A percentile compares a stretch with the other conserved stretches of the same genome.
These are phyloP conservation scores for Odocoileus hemionus DNA, from an alignment of 2,113 vertebrate species.

Conservation along the genomic window DNA sequence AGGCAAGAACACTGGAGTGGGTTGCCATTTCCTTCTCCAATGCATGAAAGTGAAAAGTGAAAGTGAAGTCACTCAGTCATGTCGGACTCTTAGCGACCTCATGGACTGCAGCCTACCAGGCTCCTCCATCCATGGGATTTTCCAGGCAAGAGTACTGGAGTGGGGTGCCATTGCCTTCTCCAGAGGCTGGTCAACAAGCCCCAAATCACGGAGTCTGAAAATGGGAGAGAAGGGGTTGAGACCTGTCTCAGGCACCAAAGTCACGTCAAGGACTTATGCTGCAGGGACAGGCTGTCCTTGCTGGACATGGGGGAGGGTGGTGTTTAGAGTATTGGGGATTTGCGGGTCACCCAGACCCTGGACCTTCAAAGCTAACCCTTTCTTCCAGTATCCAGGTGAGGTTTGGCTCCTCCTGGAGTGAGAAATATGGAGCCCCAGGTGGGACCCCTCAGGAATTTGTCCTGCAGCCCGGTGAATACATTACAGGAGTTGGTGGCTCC, in stretches of 20 bases:
- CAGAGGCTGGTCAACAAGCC: neutral
- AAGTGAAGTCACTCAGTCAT: no score
- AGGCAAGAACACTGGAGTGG: no score
- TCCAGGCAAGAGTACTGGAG: no score
- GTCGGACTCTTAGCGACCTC: no score
- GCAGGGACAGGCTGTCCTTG: neutral
- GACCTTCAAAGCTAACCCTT: neutral
- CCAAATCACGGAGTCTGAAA: neutral
- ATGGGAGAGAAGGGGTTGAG: neutral
- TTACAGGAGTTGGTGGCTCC: fast-evolving
- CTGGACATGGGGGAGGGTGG: fast-evolving
- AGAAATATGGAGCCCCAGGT: fast-evolving
- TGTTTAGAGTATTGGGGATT: neutral
- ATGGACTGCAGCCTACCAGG: no score
- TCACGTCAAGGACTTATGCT: fast-evolving
- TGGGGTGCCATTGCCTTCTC: no score
- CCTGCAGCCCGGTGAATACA: fast-evolving
- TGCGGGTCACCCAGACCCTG: fast-evolving
- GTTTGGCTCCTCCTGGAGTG: fast-evolving
- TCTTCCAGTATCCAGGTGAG: conserved; percentile 13
- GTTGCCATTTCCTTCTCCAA: no score
- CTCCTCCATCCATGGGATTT: no score
- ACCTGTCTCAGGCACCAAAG: neutral
- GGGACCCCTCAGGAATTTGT: fast-evolving
- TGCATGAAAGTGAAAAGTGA: no score